Percentiles rank a stretch among this genome's conserved stretches.
phyloP scores from a whole-genome alignment of 2,888 invertebrate genomes.

The Acronicta aceris region DNA sequence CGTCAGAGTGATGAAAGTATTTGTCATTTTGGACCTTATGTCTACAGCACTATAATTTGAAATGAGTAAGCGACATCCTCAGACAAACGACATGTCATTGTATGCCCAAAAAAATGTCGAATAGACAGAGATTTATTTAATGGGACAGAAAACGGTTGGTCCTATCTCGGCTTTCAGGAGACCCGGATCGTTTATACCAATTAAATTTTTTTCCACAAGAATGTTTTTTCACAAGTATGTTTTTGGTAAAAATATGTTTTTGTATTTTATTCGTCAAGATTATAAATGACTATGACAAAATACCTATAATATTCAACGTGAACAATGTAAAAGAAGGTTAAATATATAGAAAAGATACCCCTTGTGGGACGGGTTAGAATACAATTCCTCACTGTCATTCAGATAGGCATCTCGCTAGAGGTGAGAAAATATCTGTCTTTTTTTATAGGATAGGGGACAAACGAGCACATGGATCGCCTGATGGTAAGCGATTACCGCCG shows the following conservation, averaged over 20 bases:
- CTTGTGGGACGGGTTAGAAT: no score
- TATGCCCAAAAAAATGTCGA: conserved; percentile 50
- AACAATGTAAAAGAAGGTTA: no score
- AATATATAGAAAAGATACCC: no score
- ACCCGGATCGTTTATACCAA: conserved; percentile 50
- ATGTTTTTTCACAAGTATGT: neutral
- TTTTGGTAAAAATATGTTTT: conserved; percentile 1
- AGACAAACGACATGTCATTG: conserved; percentile 36
- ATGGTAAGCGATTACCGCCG: no score
- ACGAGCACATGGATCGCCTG: no score
- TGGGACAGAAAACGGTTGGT: conserved; percentile 45
- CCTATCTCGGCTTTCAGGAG: conserved; percentile 46
- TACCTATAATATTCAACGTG: no score
- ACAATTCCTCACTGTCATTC: no score
- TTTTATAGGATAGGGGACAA: no score
- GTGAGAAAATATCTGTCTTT: no score
- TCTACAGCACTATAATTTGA: conserved; percentile 19
- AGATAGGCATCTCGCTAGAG: no score
- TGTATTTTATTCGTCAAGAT: neutral
- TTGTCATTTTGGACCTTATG: conserved; percentile 25
- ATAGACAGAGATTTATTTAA: conserved; percentile 61
- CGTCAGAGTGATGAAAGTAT: neutral
- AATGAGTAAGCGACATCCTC: conserved; percentile 14
- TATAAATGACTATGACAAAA: no score
- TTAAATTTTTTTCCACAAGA: conserved; percentile 33